These are phyloP conservation scores for Caenorhabditis sp. DNA, from an alignment of 2,888 invertebrate genomes.

Conservation along the genomic window DNA sequence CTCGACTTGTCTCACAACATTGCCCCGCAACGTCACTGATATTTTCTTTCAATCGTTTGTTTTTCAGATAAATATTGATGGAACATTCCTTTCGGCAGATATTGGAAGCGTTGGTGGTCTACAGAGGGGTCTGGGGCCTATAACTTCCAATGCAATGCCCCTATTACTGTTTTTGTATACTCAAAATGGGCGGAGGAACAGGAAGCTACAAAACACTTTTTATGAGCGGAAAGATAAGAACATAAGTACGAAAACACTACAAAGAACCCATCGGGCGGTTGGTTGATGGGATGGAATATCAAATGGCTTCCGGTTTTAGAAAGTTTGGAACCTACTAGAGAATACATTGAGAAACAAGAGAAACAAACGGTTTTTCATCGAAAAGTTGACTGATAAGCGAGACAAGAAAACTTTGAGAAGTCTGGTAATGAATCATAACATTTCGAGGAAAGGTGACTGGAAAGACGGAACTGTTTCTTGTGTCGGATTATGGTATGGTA, in stretches of 20 bases:
- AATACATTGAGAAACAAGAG: not conserved
- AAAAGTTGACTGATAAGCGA: no score
- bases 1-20: not conserved
- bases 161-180: not conserved
- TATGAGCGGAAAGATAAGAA: not conserved
- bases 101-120: no score
- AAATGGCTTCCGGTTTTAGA: not conserved
- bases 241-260: no score
- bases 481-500: slow-evolving; percentile 1
- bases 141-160: not conserved
- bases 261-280: no score
- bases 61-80: no score
- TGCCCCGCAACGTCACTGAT: no score
- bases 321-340: slow-evolving; percentile 10
- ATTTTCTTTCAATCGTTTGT: no score
- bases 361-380: not conserved
- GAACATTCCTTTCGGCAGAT: no score
- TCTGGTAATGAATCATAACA: not conserved
- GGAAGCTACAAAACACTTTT: not conserved
- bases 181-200: not conserved
- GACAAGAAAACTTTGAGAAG: not conserved
- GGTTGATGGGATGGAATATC: not conserved
- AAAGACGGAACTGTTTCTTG: not conserved
- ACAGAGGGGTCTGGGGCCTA: no score
- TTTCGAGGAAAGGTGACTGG: not conserved